Conservation (phyloP, 2,113 vertebrate species). For the Recurvirostra avosetta region DNA sequence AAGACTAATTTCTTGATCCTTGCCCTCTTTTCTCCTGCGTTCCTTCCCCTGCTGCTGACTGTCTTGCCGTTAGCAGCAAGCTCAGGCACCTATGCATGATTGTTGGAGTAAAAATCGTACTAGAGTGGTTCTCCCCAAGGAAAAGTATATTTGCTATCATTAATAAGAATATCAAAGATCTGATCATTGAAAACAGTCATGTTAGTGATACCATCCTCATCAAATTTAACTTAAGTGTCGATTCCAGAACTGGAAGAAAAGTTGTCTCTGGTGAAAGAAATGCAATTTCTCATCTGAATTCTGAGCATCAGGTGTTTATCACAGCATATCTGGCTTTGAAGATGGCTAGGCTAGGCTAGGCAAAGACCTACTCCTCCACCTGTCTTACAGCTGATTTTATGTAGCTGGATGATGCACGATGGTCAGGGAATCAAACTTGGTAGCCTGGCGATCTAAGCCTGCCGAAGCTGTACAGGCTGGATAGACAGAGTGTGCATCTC, state of each 20-base stretch:
- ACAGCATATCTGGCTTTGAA: neutral
- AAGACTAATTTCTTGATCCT: neutral
- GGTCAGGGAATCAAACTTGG: neutral
- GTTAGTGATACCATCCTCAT: neutral
- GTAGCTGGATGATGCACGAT: too few species aligned
- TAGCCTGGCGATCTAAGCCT: neutral
- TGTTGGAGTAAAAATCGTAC: neutral
- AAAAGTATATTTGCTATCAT: neutral
- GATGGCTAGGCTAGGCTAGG: too few species aligned
- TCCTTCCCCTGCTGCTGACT: neutral
- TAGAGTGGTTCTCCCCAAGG: neutral
- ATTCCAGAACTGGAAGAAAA: neutral
- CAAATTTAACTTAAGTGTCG: neutral
- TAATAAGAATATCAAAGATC: neutral
- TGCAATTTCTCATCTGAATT: neutral
- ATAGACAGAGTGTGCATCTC: neutral
- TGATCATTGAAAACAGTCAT: neutral
- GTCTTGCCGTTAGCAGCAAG: neutral
- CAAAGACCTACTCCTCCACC: neutral
- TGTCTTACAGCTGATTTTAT: neutral
- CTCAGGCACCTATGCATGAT: neutral
- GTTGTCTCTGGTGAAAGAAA: fast-evolving
- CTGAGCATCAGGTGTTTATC: fast-evolving
- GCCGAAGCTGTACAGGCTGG: neutral
- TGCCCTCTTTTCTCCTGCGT: neutral